Evolutionary conservation across 2,888 invertebrate genomes (phyloP), one percentile per base, ranked within the genome.

Genomic region (Zygogramma bicolorata): DNA sequence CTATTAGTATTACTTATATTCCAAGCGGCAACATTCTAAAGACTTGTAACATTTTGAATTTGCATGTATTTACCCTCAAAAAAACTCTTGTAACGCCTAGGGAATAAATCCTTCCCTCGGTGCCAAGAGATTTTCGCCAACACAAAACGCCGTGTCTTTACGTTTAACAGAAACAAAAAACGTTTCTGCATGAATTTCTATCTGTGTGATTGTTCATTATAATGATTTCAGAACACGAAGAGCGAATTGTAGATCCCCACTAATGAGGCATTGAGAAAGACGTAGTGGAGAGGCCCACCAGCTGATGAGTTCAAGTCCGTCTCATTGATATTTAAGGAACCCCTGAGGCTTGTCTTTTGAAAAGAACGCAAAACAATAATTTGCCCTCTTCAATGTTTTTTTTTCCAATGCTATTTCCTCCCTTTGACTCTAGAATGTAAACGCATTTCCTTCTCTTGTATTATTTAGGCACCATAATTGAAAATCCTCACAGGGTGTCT

Each of bases 241-340:
- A 60, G 65, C 61, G 20, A 71, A 74, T 68, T 59, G 65, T 68
- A 65, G 58, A 57, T 68, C 61, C 63, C 58, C 29, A 22, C 68
- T 75, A 73, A 73, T 71, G 73, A 71, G 68, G 59, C 61, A 53
- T 53, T 25, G 13, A 53, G 53, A 46, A 46, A 18, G n/a, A 25
- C 25, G 15, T 25, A 25, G 6, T 53, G 27, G 53, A 5, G 0
- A 1, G 15, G 53, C n/a, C n/a, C n/a, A n/a, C n/a, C n/a, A 53
- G 53, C 25, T 53, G 38, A n/a, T n/a, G n/a, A 27, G 22, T 15
- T 18, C 5, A 34, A 1, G 2, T 34, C 34, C n/a, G n/a, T n/a
- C n/a, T n/a, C n/a, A n/a, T n/a, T n/a, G n/a, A n/a, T n/a, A n/a
- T n/a, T n/a, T n/a, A n/a, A n/a, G n/a, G n/a, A n/a, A n/a, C n/a